Base-by-base conservation (phyloP, 2,113 vertebrate species). In the Pachyramphus minor region DNA sequence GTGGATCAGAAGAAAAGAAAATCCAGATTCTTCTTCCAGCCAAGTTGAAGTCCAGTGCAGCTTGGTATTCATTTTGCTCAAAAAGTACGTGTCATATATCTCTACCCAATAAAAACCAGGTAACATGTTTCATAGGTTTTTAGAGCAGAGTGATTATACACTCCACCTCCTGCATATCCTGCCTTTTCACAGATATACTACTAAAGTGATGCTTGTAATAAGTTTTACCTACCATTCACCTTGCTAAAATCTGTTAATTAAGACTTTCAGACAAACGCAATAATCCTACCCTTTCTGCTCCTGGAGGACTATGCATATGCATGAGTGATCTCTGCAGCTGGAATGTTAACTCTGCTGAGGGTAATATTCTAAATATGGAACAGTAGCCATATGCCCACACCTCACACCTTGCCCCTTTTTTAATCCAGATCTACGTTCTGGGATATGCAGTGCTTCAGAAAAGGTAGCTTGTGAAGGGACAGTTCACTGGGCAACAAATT, bases 241-340 rank as follows among this genome's bases (percentile, higher is more conserved):
- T 50, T 33, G 44, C 41, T 91, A 81, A 91, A 96, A 93, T 93
- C 62, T 73, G 63, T 83, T 94, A 96, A 96, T 96, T 91, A 95
- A 95, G 94, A 91, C 93, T 89, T 96, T 87, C 74, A 96, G 87
- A 74, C 74, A 74, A 84, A 93, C 1, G 16, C 49, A 93, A 55
- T 91, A 95, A 90, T 79, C 71, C 84, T 85, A 5, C 42, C 37
- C 89, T 87, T 85, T 73, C 91, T 91, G 74, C 35, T 96, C 91
- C 81, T 96, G 69, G 6, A 94, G 82, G 89, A 82, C 82, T 62
- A 73, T 95, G 82, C 82, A 94, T 90, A 95, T 91, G 79, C 74
- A 93, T 83, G 89, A 96, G 53, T n/a, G 81, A 91, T 89, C 50
- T 87, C 75, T 96, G 74, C 84, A 96, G 93, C 77, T 96, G 91